These are phyloP conservation scores for Xenus cinereus DNA, from an alignment of 2,113 vertebrate species.

Conservation along the genomic window DNA sequence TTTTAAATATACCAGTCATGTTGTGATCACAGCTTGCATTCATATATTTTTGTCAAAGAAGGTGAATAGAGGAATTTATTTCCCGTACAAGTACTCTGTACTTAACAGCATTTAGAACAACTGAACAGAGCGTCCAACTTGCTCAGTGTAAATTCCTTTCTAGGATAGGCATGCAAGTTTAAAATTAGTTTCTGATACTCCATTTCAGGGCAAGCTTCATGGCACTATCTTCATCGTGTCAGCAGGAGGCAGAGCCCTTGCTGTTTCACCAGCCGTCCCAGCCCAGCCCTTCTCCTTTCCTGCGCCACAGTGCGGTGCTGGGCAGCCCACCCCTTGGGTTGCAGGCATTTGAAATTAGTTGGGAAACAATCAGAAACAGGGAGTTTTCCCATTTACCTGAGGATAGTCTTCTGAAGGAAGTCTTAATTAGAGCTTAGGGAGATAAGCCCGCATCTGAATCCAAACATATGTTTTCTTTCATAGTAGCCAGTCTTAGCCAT, in stretches of 20 bases:
- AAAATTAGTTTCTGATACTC: background rate
- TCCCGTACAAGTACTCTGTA: accelerated
- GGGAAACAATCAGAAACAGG: background rate
- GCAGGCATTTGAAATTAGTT: background rate
- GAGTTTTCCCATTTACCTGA: background rate
- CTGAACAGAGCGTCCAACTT: background rate
- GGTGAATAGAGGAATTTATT: background rate
- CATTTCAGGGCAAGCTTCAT: background rate
- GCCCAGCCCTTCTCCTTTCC: background rate
- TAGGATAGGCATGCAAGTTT: background rate
- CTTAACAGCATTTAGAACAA: background rate
- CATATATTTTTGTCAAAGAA: background rate
- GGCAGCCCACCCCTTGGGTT: background rate
- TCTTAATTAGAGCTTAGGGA: background rate
- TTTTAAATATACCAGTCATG: background rate
- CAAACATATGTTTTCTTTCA: background rate
- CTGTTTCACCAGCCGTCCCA: accelerated
- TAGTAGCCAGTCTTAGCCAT: background rate
- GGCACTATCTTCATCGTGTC: background rate
- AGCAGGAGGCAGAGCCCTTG: background rate
- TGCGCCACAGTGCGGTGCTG: background rate
- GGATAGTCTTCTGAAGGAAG: background rate
- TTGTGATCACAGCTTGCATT: background rate
- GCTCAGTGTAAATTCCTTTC: background rate
- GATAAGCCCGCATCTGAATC: background rate